Evolutionary conservation across 2,113 vertebrate genomes (phyloP).

Genomic region (Aythya baeri): DNA sequence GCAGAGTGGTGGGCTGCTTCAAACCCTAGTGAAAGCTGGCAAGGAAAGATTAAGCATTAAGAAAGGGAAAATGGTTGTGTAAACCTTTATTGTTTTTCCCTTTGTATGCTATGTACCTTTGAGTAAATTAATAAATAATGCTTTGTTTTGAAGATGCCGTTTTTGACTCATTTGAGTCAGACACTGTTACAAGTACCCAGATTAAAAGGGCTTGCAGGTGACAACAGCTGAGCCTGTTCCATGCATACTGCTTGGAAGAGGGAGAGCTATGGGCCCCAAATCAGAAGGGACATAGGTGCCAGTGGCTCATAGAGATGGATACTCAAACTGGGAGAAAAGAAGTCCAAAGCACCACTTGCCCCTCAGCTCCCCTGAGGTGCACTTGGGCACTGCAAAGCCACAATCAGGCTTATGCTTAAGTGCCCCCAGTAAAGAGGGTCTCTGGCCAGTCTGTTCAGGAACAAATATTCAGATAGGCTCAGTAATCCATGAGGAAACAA

Average conservation of each 20-base stretch:
- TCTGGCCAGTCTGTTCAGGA: background rate
- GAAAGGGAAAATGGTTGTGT: background rate
- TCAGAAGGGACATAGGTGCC: fast-evolving
- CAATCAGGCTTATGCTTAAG: background rate
- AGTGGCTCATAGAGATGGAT: background rate
- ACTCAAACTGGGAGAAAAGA: background rate
- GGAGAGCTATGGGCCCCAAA: background rate
- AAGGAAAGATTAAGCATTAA: background rate
- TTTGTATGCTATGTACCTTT: background rate
- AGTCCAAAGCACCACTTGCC: background rate
- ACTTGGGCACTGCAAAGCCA: background rate
- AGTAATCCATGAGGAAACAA: background rate
- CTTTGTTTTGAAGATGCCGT: background rate
- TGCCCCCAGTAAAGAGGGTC: background rate
- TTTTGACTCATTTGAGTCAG: background rate
- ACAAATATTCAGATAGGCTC: background rate
- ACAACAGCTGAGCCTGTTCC: background rate
- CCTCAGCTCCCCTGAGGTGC: background rate
- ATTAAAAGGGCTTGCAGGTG: background rate
- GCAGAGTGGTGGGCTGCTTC: background rate
- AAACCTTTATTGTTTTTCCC: background rate
- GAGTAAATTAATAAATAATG: background rate
- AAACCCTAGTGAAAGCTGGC: background rate
- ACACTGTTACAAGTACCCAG: background rate
- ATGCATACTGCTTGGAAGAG: fast-evolving